These are phyloP conservation scores for Calonectris borealis DNA, from an alignment of 2,113 vertebrate species.

Conservation along the genomic window DNA sequence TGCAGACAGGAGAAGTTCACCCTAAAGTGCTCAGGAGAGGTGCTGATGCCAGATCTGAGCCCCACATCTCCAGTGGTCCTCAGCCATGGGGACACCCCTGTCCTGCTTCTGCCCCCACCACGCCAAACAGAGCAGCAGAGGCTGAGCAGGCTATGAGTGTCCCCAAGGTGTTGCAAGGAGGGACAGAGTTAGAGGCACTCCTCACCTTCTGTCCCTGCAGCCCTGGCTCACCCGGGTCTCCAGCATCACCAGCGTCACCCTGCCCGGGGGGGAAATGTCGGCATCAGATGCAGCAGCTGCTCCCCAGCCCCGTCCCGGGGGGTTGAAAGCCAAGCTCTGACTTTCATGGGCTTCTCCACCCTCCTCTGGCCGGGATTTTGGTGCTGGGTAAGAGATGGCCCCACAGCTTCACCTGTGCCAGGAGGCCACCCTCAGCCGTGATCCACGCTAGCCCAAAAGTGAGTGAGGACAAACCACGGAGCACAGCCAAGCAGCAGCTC, in stretches of 20 bases:
- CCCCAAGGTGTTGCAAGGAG: background rate
- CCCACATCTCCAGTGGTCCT: background rate
- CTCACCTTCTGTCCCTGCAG: slow-evolving; percentile 78
- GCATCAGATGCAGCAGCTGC: background rate
- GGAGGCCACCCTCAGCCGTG: background rate
- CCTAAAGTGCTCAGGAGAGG: background rate
- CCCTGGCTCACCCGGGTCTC: slow-evolving; percentile 77
- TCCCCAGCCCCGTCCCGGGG: background rate
- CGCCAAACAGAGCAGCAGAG: fast-evolving
- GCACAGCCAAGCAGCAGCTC: background rate
- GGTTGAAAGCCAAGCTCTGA: background rate
- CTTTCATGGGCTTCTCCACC: background rate
- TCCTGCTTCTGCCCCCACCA: background rate
- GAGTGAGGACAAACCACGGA: background rate
- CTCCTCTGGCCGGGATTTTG: background rate
- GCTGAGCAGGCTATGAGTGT: background rate
- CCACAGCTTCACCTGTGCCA: fast-evolving
- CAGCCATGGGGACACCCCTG: background rate
- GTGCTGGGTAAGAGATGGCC: background rate
- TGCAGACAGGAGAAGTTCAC: background rate
- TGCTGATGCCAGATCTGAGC: background rate
- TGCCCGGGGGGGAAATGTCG: background rate
- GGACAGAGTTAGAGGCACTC: background rate
- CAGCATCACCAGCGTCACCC: slow-evolving; percentile 66
- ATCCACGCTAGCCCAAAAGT: background rate